Evolutionary conservation across 2,888 invertebrate species (phyloP).

Genomic region (Troides aeacus): DNA sequence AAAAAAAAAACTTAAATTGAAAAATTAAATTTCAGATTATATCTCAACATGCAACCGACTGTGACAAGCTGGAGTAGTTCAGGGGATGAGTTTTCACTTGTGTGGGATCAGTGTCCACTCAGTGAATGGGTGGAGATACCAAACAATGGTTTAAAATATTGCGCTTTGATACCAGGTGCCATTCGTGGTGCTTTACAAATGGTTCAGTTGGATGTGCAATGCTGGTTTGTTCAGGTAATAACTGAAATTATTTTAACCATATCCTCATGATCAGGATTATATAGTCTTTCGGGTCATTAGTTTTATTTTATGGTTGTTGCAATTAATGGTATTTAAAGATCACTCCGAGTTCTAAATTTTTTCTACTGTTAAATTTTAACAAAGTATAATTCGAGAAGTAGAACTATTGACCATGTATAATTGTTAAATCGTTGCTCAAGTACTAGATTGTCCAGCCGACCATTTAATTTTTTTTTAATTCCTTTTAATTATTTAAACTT

Average conservation of each 20-base stretch:
- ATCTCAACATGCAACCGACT: slow-evolving; percentile 94
- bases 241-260: neutral
- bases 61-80: slow-evolving; percentile 96
- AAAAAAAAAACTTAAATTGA: neutral
- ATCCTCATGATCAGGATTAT: too few relatives aligned
- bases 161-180: slow-evolving; percentile 94
- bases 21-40: slow-evolving; percentile 80
- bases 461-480: too few relatives aligned
- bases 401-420: too few relatives aligned
- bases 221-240: slow-evolving; percentile 91
- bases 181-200: slow-evolving; percentile 98
- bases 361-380: too few relatives aligned
- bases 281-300: too few relatives aligned
- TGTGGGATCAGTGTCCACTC: slow-evolving; percentile 96
- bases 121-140: slow-evolving; percentile 99
- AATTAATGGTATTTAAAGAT: too few relatives aligned
- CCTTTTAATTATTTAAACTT: too few relatives aligned
- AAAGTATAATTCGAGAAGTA: too few relatives aligned
- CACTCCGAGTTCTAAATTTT: too few relatives aligned
- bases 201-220: slow-evolving; percentile 97
- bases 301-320: too few relatives aligned
- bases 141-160: slow-evolving; percentile 91
- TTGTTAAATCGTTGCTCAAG: too few relatives aligned
- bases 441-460: too few relatives aligned
- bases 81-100: slow-evolving; percentile 97